Percentiles rank a stretch among this genome's conserved stretches.
phyloP scores from a whole-genome alignment of 92 coral and sea anemone genomes.

The Epizoanthus ramosus region DNA sequence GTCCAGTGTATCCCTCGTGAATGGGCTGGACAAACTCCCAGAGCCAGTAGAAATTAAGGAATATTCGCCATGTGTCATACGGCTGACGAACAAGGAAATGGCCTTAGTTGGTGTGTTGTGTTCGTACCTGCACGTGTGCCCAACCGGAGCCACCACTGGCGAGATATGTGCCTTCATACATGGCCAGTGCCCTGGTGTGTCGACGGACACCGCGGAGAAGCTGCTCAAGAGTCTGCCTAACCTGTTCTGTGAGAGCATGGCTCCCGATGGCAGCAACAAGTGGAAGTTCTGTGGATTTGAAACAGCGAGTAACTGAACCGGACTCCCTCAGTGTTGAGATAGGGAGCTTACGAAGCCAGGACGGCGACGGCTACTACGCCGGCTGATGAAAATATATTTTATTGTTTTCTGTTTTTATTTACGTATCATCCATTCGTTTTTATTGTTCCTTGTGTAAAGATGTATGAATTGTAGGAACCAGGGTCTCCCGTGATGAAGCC shows the following conservation, averaged over 20 bases:
- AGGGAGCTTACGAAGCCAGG: too few relatives aligned
- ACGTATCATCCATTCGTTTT: too few relatives aligned
- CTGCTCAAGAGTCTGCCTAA: constrained; percentile 70
- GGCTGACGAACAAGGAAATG: constrained; percentile 74
- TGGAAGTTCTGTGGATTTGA: constrained; percentile 82
- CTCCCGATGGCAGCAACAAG: constrained; percentile 56
- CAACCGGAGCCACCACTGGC: constrained; percentile 71
- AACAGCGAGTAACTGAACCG: constrained; percentile 20
- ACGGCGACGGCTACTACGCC: too few relatives aligned
- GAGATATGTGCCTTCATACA: constrained; percentile 67
- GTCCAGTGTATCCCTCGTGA: neutral
- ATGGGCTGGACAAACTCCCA: constrained; percentile 15
- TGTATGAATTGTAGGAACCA: too few relatives aligned
- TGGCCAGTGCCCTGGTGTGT: constrained; percentile 67
- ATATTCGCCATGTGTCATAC: constrained; percentile 34
- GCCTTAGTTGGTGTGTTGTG: constrained; percentile 77
- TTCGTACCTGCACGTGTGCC: constrained; percentile 81
- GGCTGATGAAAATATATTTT: too few relatives aligned
- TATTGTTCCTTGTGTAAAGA: too few relatives aligned
- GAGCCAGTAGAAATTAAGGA: constrained; percentile 15
- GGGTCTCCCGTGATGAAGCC: too few relatives aligned
- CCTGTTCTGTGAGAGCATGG: constrained; percentile 63
- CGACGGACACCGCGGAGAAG: constrained; percentile 58
- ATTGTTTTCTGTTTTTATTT: too few relatives aligned
- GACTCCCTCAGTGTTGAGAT: too few relatives aligned